Conservation (phyloP, 2,797 vertebrate species). For the Pantherophis vulpinus region DNA sequence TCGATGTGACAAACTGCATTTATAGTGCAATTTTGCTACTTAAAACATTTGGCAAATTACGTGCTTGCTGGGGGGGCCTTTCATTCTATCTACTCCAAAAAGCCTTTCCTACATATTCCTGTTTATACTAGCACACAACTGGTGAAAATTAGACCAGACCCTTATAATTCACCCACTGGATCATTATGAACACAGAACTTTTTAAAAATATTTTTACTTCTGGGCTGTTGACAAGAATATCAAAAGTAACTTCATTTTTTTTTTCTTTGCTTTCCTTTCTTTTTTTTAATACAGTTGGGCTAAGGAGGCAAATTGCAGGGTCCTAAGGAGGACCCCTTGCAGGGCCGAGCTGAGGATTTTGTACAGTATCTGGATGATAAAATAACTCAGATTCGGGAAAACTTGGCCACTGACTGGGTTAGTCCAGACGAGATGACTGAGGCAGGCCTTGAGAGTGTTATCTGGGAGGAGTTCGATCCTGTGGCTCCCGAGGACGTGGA, state of each 20-base stretch:
- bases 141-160: not conserved
- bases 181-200: not conserved
- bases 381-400: too few species aligned
- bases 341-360: too few species aligned
- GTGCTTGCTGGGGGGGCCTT: not conserved
- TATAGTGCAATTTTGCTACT: not conserved
- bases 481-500: too few species aligned
- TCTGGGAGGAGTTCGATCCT: too few species aligned
- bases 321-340: too few species aligned
- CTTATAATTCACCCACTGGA: not conserved
- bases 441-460: too few species aligned
- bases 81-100: not conserved
- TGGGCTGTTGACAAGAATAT: not conserved
- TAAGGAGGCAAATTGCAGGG: not conserved
- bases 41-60: not conserved
- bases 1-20: not conserved
- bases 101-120: not conserved
- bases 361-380: too few species aligned
- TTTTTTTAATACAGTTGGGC: not conserved
- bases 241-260: not conserved
- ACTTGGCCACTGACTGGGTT: too few species aligned
- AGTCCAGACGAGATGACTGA: too few species aligned
- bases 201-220: not conserved
- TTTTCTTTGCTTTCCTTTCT: not conserved
- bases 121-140: not conserved